These are phyloP conservation scores for Tarsius wallacei DNA, from an alignment of 2,797 vertebrate genomes.

Conservation along the genomic window DNA sequence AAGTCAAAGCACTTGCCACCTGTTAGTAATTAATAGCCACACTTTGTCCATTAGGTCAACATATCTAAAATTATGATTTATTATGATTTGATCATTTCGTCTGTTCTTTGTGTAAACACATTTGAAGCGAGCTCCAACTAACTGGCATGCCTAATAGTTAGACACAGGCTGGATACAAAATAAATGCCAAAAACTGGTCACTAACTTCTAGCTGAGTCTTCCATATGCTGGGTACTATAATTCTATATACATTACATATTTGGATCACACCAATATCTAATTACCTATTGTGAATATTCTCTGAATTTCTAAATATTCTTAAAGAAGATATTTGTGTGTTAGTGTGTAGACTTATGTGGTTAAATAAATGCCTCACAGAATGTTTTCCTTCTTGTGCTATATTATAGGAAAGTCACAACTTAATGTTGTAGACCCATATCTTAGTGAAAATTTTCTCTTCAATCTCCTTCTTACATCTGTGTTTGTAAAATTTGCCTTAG, in stretches of 20 bases:
- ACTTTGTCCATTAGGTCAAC: neutral
- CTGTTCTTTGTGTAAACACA: neutral
- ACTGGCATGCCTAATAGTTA: neutral
- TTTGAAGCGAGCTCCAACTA: neutral
- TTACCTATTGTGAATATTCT: neutral
- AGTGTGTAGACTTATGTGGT: neutral
- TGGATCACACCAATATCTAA: neutral
- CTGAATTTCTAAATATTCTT: neutral
- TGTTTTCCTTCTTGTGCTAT: neutral
- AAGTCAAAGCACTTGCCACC: neutral
- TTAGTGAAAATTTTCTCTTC: neutral
- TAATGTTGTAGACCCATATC: neutral
- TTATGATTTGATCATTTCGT: neutral
- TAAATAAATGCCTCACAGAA: neutral
- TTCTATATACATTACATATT: neutral
- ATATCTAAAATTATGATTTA: constrained; percentile 23
- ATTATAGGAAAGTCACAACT: neutral
- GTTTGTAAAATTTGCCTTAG: neutral
- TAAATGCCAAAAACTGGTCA: neutral
- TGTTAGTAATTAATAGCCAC: neutral
- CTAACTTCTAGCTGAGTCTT: neutral
- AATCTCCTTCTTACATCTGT: neutral
- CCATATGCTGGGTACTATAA: neutral
- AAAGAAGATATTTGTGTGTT: neutral
- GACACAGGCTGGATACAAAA: neutral